Evolutionary conservation across 2,888 invertebrate genomes (phyloP).

Genomic region (Lacanobia wlatinum): DNA sequence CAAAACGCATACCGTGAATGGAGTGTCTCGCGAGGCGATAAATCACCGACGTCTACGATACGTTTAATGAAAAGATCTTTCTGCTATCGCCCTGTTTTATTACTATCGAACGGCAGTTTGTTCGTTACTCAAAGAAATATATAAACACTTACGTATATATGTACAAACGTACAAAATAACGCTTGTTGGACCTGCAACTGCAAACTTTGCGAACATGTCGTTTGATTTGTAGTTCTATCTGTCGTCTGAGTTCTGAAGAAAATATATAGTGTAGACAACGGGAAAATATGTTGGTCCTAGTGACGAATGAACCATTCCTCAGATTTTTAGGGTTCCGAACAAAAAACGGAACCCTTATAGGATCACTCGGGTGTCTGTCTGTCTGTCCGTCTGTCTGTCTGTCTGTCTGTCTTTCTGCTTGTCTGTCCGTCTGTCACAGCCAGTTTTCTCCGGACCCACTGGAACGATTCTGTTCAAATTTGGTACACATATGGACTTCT

Average conservation of each 20-base stretch:
- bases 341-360: too few species aligned
- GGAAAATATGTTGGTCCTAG: slow-evolving; percentile 16
- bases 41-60: slow-evolving; percentile 86
- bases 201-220: slow-evolving; percentile 65
- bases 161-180: slow-evolving; percentile 59
- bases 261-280: slow-evolving; percentile 59
- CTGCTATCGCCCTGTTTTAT: slow-evolving; percentile 81
- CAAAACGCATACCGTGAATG: slow-evolving; percentile 87
- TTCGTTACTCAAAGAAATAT: slow-evolving; percentile 68
- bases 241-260: slow-evolving; percentile 69
- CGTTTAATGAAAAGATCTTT: slow-evolving; percentile 88
- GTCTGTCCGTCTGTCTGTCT: too few species aligned
- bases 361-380: too few species aligned
- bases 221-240: slow-evolving; percentile 72
- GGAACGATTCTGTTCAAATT: too few species aligned
- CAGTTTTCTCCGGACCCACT: too few species aligned
- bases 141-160: slow-evolving; percentile 38
- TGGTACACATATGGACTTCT: too few species aligned
- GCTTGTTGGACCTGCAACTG: slow-evolving; percentile 65
- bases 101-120: slow-evolving; percentile 75
- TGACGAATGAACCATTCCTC: slow-evolving; percentile 10
- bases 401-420: too few species aligned
- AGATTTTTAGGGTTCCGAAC: too few species aligned
- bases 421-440: too few species aligned
- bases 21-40: slow-evolving; percentile 88